Conservation (phyloP, 2,113 vertebrate species). For the Daboia siamensis region DNA sequence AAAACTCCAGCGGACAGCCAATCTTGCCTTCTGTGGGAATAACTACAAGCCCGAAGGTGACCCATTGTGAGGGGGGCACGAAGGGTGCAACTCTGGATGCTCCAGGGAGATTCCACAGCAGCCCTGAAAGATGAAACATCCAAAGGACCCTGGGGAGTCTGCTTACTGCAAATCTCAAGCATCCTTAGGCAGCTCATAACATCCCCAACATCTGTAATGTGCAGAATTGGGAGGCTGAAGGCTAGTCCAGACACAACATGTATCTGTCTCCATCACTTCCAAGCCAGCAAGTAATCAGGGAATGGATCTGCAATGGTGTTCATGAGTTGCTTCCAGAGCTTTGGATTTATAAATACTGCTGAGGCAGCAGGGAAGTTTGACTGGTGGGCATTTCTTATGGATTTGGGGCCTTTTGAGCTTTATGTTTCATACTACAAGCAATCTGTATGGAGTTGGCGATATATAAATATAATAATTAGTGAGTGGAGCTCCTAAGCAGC, state of each 20-base stretch:
- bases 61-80: background rate
- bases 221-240: background rate
- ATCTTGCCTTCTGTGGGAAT: background rate
- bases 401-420: background rate
- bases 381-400: no score
- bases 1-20: background rate
- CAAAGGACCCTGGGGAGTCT: background rate
- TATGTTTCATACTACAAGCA: background rate
- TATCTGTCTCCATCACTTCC: background rate
- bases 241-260: background rate
- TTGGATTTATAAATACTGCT: background rate
- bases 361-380: background rate
- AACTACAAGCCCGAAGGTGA: background rate
- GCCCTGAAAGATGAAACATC: background rate
- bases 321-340: background rate
- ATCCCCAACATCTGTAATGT: background rate
- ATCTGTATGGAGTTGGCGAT: background rate
- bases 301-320: background rate
- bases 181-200: background rate
- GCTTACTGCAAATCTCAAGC: background rate
- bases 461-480: background rate
- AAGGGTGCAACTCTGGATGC: background rate
- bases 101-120: background rate
- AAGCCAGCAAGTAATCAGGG: background rate
- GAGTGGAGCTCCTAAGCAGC: background rate